A percentile compares a stretch with the other conserved stretches of the same genome.
These are phyloP conservation scores for Xenus cinereus DNA, from an alignment of 2,113 vertebrate genomes.

Conservation along the genomic window DNA sequence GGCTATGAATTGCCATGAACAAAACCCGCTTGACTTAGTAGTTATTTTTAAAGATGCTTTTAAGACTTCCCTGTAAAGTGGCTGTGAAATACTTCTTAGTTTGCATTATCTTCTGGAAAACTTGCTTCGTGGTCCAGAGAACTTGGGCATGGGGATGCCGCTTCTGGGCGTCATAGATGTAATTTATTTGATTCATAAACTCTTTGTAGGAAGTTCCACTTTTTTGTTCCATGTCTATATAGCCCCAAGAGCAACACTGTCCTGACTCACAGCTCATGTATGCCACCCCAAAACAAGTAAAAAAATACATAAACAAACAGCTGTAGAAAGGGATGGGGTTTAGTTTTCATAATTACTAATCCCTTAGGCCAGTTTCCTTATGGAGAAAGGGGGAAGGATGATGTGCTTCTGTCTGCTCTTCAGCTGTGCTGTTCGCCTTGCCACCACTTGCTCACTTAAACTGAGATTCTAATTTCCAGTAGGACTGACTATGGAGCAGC, in stretches of 20 bases:
- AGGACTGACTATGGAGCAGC: too few species aligned
- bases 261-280: not conserved
- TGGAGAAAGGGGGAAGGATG: not conserved
- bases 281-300: not conserved
- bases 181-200: not conserved
- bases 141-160: not conserved
- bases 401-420: rapidly evolving
- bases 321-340: not conserved
- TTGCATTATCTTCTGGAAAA: not conserved
- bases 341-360: not conserved
- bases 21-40: not conserved
- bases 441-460: too few species aligned
- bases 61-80: not conserved
- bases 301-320: not conserved
- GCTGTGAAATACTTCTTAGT: not conserved
- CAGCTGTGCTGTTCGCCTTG: not conserved
- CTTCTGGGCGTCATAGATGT: not conserved
- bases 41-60: not conserved
- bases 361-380: too few species aligned
- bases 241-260: not conserved
- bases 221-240: not conserved
- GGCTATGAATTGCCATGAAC: not conserved
- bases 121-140: not conserved
- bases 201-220: not conserved
- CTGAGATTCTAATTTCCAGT: not conserved